Conservation (phyloP, 1,140 invertebrate genomes). For the Pygmarrhopalites habei region DNA sequence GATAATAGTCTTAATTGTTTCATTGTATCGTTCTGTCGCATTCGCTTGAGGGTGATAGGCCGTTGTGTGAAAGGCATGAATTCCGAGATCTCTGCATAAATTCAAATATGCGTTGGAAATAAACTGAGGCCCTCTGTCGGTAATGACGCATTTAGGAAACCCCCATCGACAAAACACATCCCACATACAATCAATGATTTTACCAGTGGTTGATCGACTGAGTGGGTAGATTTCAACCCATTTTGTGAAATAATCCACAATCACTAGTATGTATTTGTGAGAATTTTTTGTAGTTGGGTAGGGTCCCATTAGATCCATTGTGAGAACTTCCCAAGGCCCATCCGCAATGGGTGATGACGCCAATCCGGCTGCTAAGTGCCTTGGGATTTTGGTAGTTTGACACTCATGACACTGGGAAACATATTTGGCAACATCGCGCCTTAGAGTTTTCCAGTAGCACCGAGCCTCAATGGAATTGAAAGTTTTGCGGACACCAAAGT, state of each 20-base stretch:
- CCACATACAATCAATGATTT: constrained; percentile 20
- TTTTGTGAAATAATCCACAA: constrained; percentile 33
- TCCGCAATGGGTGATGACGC: not conserved
- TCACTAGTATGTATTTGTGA: constrained; percentile 28
- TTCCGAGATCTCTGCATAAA: constrained; percentile 6
- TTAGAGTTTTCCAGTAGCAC: constrained; percentile 10
- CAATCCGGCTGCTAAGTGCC: not conserved
- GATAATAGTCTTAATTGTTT: constrained; percentile 29
- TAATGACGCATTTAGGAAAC: constrained; percentile 33
- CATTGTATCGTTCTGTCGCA: constrained; percentile 28
- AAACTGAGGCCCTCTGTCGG: constrained; percentile 41
- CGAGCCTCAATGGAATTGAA: constrained; percentile 1
- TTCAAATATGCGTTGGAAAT: constrained; percentile 15
- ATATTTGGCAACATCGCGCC: not conserved
- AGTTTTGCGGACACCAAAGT: constrained; percentile 15
- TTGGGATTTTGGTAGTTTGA: not conserved
- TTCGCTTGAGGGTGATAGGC: constrained; percentile 38
- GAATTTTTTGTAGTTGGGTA: constrained; percentile 10
- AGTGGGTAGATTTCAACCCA: constrained; percentile 36
- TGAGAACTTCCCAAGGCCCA: constrained; percentile 31
- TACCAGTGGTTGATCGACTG: not conserved
- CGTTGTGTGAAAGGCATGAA: constrained; percentile 17
- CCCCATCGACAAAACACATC: constrained; percentile 39
- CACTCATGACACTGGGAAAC: constrained; percentile 5
- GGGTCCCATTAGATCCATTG: constrained; percentile 36